These are phyloP conservation scores for Heteronetta atricapilla DNA, from an alignment of 2,113 vertebrate genomes.

Conservation along the genomic window DNA sequence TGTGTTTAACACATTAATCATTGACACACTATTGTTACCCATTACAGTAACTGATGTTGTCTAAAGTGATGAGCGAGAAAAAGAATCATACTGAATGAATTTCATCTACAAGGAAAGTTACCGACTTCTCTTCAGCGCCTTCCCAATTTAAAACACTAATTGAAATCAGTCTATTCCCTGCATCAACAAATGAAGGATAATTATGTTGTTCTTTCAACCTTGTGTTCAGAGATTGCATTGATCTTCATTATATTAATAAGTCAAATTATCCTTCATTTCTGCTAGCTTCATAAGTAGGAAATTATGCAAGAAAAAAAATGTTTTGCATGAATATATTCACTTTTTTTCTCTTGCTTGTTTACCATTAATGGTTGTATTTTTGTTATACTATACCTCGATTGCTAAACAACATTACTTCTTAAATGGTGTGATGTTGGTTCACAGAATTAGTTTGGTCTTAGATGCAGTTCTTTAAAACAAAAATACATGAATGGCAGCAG, in stretches of 20 bases:
- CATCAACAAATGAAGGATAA: constrained; percentile 5
- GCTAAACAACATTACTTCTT: not conserved
- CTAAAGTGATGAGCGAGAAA: not conserved
- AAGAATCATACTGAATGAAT: not conserved
- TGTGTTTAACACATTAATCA: not conserved
- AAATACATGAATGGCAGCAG: not conserved
- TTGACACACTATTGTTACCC: not conserved
- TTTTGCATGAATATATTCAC: not conserved
- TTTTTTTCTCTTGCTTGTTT: not conserved
- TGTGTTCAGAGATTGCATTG: not conserved
- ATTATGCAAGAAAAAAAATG: not conserved
- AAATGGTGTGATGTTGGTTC: not conserved
- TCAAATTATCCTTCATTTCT: not conserved
- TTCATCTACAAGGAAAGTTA: not conserved
- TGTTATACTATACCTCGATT: not conserved
- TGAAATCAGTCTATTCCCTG: not conserved
- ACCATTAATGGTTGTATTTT: not conserved
- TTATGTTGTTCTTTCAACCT: not conserved
- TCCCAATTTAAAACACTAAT: not conserved
- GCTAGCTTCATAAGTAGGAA: not conserved
- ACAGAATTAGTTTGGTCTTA: not conserved
- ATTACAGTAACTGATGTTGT: not conserved
- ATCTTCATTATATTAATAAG: constrained; percentile 37
- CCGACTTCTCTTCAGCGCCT: not conserved
- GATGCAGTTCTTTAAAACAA: not conserved